A percentile compares a stretch with the other conserved stretches of the same genome.
These are phyloP conservation scores for Okamejei kenojei DNA, from an alignment of 2,797 vertebrate species.

Conservation along the genomic window DNA sequence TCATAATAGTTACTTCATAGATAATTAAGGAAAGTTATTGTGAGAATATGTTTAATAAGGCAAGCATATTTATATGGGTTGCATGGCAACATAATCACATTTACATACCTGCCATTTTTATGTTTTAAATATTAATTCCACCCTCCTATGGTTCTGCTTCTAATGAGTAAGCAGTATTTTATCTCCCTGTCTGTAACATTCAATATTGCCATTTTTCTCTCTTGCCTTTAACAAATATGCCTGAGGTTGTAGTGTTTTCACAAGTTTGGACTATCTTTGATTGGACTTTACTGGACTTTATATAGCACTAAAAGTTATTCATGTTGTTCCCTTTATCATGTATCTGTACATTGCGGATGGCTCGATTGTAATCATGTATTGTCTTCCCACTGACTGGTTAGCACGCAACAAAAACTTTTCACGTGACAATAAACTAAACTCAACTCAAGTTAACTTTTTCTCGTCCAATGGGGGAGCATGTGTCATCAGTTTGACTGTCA, in stretches of 20 bases:
- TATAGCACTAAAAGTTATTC: no score
- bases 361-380: no score
- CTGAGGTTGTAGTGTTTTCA: background rate
- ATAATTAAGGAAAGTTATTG: background rate
- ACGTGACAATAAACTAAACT: no score
- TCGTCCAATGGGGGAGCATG: background rate
- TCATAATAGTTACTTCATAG: background rate
- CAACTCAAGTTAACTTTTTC: background rate
- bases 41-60: background rate
- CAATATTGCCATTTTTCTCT: background rate
- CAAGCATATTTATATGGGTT: background rate
- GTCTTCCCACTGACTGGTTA: no score
- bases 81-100: background rate
- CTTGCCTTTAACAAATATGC: no score
- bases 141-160: background rate
- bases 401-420: no score
- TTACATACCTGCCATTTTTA: background rate
- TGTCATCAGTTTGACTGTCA: background rate
- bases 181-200: background rate
- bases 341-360: no score
- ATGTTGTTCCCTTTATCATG: no score
- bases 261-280: background rate
- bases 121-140: background rate
- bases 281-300: no score
- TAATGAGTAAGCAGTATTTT: background rate